Conservation (phyloP, 2,888 invertebrate genomes). For the Ramazzottius varieornatus region DNA sequence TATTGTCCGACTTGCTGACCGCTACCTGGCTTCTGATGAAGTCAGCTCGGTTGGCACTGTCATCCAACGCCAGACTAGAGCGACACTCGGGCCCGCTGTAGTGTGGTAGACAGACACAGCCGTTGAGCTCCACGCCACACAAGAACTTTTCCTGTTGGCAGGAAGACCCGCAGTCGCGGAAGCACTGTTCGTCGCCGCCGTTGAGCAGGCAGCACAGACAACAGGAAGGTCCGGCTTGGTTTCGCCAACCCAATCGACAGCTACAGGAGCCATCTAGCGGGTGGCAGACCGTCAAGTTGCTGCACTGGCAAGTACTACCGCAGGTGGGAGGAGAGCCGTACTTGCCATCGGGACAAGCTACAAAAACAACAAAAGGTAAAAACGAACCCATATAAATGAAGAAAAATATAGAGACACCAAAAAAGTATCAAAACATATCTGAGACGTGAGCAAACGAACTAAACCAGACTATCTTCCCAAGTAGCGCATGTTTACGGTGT, state of each 20-base stretch:
- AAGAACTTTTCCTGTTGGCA: not conserved
- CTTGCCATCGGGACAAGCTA: constrained; percentile 17
- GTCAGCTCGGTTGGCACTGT: too few relatives aligned
- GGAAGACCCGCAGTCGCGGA: not conserved
- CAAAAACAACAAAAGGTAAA: too few relatives aligned
- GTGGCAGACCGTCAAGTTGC: not conserved
- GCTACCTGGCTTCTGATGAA: not conserved
- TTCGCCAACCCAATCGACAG: not conserved
- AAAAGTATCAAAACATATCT: too few relatives aligned
- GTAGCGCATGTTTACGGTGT: too few relatives aligned
- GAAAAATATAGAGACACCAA: too few relatives aligned
- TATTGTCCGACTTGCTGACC: not conserved
- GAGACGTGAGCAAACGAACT: too few relatives aligned
- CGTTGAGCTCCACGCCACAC: not conserved
- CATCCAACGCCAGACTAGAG: not conserved
- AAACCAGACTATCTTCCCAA: too few relatives aligned
- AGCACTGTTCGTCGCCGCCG: not conserved
- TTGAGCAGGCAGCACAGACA: not conserved
- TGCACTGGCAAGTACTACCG: constrained; percentile 15
- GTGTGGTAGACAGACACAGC: not conserved
- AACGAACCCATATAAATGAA: too few relatives aligned
- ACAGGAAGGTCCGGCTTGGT: not conserved
- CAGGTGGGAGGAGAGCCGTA: constrained; percentile 22
- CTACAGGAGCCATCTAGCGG: not conserved
- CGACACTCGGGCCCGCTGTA: not conserved